Base-by-base conservation (phyloP, 2,888 invertebrate species). In the Drosophila setosimentum region DNA sequence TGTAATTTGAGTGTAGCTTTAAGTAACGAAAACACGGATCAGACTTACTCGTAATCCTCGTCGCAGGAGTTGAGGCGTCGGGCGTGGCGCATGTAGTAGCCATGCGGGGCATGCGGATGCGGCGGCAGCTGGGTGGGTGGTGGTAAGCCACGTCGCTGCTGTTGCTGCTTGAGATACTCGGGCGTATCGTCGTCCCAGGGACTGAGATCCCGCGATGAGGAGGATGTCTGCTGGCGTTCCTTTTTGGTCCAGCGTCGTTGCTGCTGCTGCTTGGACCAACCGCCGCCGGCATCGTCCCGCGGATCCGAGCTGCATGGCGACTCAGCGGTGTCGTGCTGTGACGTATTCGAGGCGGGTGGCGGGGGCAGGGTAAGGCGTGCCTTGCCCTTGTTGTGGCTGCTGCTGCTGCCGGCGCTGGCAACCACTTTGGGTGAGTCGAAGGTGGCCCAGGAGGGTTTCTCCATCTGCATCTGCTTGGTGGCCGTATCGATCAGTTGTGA, bases 291-390 rank as follows among this genome's bases (percentile, higher is more conserved):
- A 40, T 96, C 95, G 50, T 96, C 95, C 61, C 95, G 95, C 1
- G 96, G 96, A 93, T 97, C 97, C 1, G 96, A 96, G 0, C 97
- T 97, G 94, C 96, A 96, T 0, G 96, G 96, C 1, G 96, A 96
- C 3, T 95, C 95, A 1, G 94, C 94, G 1, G 93, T 90, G 11
- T 93, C 91, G 54, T 93, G 93, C 62, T 91, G 91, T 0, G 92
- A 92, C 18, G 91, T 87, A 63, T 91, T 92, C 21, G 92, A 92
- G 4, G 92, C 91, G 24, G 91, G 90, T n/a, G 91, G 89, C 13
- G 92, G 91, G 7, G 92, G 92, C 7, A 84, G 58, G 0, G 84
- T 84, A 0, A 86, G 49, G 2, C 82, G 68, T 0, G 84, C 86
- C 66, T 84, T 84, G 83, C 73, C 72, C 79, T 79, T 75, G 42